Evolutionary conservation across 2,113 vertebrate genomes (phyloP), one percentile per base, ranked within the genome.

Genomic region (Anas platyrhynchos): DNA sequence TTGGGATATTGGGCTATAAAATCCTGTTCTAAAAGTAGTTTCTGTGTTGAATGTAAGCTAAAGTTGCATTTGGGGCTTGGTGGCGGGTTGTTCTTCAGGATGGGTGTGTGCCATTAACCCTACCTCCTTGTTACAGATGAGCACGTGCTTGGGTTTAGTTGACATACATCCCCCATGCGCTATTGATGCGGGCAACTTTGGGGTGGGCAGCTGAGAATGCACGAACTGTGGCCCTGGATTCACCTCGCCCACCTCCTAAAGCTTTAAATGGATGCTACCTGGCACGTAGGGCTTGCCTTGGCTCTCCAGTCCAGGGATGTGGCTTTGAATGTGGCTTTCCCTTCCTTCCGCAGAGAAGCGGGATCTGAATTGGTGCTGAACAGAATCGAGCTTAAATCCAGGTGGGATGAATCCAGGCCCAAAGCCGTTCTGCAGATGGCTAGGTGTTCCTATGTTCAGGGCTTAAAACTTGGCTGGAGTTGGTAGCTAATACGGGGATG

Each of bases 161-260:
- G 61, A 12, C 1, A 0, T 21, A 4, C 0, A 0, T 65, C 54
- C 63, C 11, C 0, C 8, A 0, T 7, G 34, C 17, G 36, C 84
- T 17, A 0, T 13, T 65, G n/a, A 21, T 13, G 3, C 0, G 23
- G 55, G 21, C 43, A 69, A 3, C 52, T 48, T 54, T 6, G 8
- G 61, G 71, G 34, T 55, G 18, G 76, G 80, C 46, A 54, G 75
- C 56, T 41, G 65, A 46, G 52, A 21, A 2, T 3, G 20, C 1
- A 5, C 1, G n/a, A 84, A 73, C 73, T 65, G 76, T 23, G 34
- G 15, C 41, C 62, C 88, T 92, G 73, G 71, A 68, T 86, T 93
- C 34, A 9, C 69, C 61, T 91, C 86, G n/a, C 83, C 76, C 83
- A 17, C 75, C 83, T 91, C 86, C 38, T 52, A 26, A 75, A 81